Evolutionary conservation across 2,113 vertebrate genomes (phyloP).

Genomic region (Nettapus auritus): DNA sequence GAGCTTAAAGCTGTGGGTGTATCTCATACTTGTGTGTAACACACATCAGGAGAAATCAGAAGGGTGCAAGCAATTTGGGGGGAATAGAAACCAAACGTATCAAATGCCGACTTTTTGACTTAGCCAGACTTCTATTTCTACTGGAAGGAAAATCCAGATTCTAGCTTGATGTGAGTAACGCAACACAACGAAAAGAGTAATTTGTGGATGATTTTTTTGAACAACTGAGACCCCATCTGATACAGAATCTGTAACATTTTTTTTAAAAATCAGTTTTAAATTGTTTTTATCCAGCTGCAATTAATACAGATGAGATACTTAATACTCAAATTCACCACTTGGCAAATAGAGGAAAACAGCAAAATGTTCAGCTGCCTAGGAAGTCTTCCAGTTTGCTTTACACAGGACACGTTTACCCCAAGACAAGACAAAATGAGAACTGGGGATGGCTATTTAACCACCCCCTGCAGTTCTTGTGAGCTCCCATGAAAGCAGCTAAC

Average conservation of each 20-base stretch:
- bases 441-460: not conserved
- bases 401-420: not conserved
- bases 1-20: not conserved
- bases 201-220: not conserved
- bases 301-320: not conserved
- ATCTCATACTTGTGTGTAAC: not conserved
- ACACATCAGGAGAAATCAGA: not conserved
- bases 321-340: too few relatives aligned
- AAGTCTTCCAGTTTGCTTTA: not conserved
- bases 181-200: rapidly evolving
- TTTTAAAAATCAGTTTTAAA: not conserved
- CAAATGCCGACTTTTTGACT: not conserved
- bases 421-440: not conserved
- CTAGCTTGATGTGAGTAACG: not conserved
- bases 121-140: not conserved
- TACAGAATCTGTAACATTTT: not conserved
- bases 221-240: not conserved
- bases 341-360: not conserved
- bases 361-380: not conserved
- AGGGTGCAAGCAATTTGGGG: not conserved
- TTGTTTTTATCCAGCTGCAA: not conserved
- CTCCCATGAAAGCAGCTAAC: not conserved
- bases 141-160: not conserved
- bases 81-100: not conserved
- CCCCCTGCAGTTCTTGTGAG: not conserved